These are phyloP conservation scores for Philotrypesis tridentata DNA, from an alignment of 1,140 invertebrate species.

Conservation along the genomic window DNA sequence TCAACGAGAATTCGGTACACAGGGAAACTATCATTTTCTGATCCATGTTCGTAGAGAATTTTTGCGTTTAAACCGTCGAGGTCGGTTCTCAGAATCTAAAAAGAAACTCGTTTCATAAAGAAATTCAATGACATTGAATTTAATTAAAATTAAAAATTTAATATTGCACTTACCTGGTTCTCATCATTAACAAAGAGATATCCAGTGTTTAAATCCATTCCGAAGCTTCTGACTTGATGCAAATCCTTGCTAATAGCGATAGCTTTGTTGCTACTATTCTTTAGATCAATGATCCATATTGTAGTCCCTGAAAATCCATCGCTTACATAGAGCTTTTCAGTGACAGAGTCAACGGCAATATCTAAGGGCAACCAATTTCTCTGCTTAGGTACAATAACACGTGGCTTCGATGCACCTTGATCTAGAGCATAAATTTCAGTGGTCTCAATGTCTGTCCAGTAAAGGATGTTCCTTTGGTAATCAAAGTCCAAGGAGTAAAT, in stretches of 20 bases:
- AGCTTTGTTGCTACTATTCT: neutral
- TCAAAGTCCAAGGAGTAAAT: neutral
- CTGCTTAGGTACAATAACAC: neutral
- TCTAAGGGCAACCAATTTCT: neutral
- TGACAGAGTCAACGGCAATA: neutral
- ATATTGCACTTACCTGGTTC: too few relatives aligned
- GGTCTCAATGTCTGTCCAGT: neutral
- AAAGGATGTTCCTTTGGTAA: neutral
- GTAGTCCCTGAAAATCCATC: neutral
- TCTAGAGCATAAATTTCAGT: neutral
- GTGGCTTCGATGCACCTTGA: neutral
- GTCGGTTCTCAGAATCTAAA: conserved; percentile 30
- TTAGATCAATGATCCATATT: neutral
- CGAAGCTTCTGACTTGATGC: too few relatives aligned
- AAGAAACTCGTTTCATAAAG: too few relatives aligned
- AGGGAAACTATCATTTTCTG: neutral
- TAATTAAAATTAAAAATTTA: too few relatives aligned
- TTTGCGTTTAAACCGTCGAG: neutral
- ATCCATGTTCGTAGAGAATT: neutral
- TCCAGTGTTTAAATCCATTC: too few relatives aligned
- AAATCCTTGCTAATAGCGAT: too few relatives aligned
- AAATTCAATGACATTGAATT: too few relatives aligned
- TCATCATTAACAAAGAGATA: too few relatives aligned
- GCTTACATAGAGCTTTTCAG: conserved; percentile 19
- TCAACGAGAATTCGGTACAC: neutral